Conservation (phyloP, 2,113 vertebrate genomes). For the Tiliqua scincoides region DNA sequence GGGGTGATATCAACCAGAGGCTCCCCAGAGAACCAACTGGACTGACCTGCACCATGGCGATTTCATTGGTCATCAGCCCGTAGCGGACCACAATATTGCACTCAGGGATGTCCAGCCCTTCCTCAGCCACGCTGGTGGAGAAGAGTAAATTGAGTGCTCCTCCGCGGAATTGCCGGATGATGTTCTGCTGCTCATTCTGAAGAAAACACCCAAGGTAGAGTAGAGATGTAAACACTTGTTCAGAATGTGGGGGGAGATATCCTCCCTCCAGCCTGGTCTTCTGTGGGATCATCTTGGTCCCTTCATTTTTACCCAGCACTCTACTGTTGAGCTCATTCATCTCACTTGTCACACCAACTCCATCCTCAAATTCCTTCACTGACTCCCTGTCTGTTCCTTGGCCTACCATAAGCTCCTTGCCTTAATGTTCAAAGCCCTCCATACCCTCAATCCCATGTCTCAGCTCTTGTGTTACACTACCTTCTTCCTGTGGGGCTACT, state of each 20-base stretch:
- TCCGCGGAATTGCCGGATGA: conserved; percentile 81
- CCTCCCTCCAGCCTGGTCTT: background rate
- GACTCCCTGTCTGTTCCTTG: too few species aligned
- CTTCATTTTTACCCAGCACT: too few species aligned
- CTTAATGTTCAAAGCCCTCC: too few species aligned
- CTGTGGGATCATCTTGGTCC: too few species aligned
- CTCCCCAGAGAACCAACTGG: accelerated
- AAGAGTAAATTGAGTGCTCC: conserved; percentile 88
- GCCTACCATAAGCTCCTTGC: too few species aligned
- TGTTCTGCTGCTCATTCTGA: conserved; percentile 79
- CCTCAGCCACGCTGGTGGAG: conserved; percentile 92
- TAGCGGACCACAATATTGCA: conserved; percentile 93
- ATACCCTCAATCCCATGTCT: too few species aligned
- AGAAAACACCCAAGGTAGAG: background rate
- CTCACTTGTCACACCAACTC: too few species aligned
- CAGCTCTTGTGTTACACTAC: too few species aligned
- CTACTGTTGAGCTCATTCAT: too few species aligned
- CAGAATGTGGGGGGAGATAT: background rate
- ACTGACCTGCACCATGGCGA: conserved; percentile 87
- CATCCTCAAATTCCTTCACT: too few species aligned
- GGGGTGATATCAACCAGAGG: background rate
- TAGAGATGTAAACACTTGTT: too few species aligned
- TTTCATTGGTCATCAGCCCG: conserved; percentile 93
- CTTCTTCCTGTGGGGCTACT: too few species aligned
- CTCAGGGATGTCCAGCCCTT: conserved; percentile 90